These are phyloP conservation scores for Lasioglossum albipes DNA, from an alignment of 1,140 invertebrate genomes.

Conservation along the genomic window DNA sequence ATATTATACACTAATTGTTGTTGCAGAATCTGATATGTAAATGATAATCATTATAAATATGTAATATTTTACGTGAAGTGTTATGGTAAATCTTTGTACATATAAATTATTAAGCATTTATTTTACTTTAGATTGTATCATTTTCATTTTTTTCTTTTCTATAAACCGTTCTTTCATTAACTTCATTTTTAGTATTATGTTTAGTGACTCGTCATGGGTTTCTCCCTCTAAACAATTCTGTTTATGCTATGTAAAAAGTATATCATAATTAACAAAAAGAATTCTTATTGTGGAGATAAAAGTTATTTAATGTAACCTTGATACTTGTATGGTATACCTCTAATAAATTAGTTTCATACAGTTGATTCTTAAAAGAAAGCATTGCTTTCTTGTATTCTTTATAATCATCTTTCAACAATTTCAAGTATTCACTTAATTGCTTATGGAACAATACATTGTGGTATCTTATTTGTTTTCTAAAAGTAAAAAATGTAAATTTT, in stretches of 20 bases:
- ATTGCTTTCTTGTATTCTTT: conserved; percentile 6
- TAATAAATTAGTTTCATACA: conserved; percentile 10
- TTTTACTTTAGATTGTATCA: conserved; percentile 36
- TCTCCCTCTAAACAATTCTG: background rate
- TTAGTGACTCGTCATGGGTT: background rate
- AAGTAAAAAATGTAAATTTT: conserved; percentile 18
- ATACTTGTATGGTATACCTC: background rate
- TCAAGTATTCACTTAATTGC: conserved; percentile 34
- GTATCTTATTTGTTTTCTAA: conserved; percentile 45
- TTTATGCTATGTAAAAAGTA: background rate
- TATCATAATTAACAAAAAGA: background rate
- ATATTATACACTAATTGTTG: conserved; percentile 40
- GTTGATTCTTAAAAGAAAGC: background rate
- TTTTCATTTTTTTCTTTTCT: conserved; percentile 15
- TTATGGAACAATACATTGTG: conserved; percentile 46
- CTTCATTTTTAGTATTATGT: conserved; percentile 4
- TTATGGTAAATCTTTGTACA: background rate
- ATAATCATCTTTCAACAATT: conserved; percentile 11
- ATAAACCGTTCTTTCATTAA: conserved; percentile 3
- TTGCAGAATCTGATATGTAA: conserved; percentile 41
- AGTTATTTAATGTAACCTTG: background rate
- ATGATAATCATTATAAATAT: background rate
- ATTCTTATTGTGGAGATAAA: background rate
- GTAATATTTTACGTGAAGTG: background rate
- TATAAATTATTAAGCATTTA: too few relatives aligned